Percentiles rank a stretch among this genome's conserved stretches.
These are phyloP conservation scores for Phorcus lineatus DNA, from an alignment of 2,888 invertebrate species.

Conservation along the genomic window DNA sequence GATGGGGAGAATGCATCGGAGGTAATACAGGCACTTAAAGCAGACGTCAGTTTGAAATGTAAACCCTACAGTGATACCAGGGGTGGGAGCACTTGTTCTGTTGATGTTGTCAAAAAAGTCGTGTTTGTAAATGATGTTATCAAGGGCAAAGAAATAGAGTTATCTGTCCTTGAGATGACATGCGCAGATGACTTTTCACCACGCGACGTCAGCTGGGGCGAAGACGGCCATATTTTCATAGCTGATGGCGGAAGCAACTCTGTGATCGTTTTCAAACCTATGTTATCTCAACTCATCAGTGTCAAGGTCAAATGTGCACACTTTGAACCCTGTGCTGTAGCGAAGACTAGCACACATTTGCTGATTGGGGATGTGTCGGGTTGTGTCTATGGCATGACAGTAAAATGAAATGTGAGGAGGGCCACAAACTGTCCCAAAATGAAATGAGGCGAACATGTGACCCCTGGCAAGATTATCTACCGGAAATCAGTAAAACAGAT, in stretches of 20 bases:
- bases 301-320: too few species aligned
- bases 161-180: neutral
- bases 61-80: neutral
- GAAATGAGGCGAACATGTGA: too few species aligned
- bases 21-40: neutral
- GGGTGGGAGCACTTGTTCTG: neutral
- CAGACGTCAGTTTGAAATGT: neutral
- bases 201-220: neutral
- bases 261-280: neutral
- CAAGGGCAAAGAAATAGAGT: neutral
- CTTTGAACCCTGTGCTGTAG: too few species aligned
- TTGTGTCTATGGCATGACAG: too few species aligned
- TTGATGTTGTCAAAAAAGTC: neutral
- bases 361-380: too few species aligned
- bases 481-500: too few species aligned
- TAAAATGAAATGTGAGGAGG: too few species aligned
- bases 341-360: too few species aligned
- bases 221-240: neutral
- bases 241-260: neutral
- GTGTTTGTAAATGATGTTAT: neutral
- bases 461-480: too few species aligned
- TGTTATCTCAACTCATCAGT: neutral
- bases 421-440: too few species aligned
- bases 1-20: neutral
- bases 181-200: neutral